A percentile compares a stretch with the other conserved stretches of the same genome.
Conservation (phyloP, 2,888 invertebrate genomes). For the Spicauda simplicius region DNA sequence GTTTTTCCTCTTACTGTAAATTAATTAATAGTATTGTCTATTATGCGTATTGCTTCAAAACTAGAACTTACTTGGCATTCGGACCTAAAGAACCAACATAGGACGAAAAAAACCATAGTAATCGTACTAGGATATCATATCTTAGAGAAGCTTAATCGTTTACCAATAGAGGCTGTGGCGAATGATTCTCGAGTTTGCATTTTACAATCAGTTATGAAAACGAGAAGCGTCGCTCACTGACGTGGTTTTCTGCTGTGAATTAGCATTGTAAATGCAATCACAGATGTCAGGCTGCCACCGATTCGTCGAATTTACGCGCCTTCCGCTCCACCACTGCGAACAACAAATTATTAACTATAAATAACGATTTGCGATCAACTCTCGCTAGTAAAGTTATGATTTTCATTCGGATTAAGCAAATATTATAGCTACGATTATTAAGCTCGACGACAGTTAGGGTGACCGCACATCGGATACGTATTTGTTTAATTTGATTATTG, state of each 20-base stretch:
- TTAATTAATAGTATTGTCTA: too few relatives aligned
- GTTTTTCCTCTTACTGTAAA: too few relatives aligned
- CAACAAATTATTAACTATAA: slow-evolving; percentile 79
- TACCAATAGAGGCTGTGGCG: not conserved
- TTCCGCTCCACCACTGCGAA: slow-evolving; percentile 74
- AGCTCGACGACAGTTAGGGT: not conserved
- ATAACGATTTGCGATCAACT: slow-evolving; percentile 68
- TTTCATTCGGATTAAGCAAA: slow-evolving; percentile 5
- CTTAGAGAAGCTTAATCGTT: slow-evolving; percentile 7
- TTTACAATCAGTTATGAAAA: slow-evolving; percentile 40
- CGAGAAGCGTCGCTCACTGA: slow-evolving; percentile 58
- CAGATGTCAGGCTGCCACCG: slow-evolving; percentile 80
- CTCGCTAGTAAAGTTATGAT: slow-evolving; percentile 67
- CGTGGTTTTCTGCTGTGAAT: slow-evolving; percentile 77
- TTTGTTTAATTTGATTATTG: not conserved
- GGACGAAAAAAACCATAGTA: too few relatives aligned
- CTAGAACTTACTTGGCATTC: too few relatives aligned
- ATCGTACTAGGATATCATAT: too few relatives aligned
- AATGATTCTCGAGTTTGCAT: slow-evolving; percentile 14
- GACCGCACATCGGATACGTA: not conserved
- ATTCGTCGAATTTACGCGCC: slow-evolving; percentile 79
- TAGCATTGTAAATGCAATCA: slow-evolving; percentile 85
- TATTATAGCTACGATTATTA: too few relatives aligned
- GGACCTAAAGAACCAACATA: too few relatives aligned
- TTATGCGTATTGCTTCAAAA: too few relatives aligned